A percentile compares a stretch with the other conserved stretches of the same genome.
phyloP scores from a whole-genome alignment of 2,113 vertebrate genomes.

The Zosterops pallidus region DNA sequence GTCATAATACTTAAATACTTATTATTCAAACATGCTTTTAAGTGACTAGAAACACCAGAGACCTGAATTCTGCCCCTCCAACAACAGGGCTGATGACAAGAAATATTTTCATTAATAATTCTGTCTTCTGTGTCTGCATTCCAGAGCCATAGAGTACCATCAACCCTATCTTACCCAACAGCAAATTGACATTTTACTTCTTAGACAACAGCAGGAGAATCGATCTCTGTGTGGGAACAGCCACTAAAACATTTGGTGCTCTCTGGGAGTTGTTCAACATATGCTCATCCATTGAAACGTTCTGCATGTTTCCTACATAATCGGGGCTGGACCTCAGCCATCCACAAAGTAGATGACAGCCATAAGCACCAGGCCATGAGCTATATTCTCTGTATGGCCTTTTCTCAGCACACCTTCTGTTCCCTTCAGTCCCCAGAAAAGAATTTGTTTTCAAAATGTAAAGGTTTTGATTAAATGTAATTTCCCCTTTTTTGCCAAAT shows the following conservation, averaged over 20 bases:
- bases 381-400: not conserved
- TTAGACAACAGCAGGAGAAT: not conserved
- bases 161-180: not conserved
- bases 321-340: not conserved
- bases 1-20: not conserved
- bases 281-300: not conserved
- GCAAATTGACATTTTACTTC: not conserved
- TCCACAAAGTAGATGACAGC: not conserved
- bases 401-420: not conserved
- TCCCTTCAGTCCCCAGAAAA: not conserved
- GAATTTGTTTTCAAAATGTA: not conserved
- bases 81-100: not conserved
- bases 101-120: not conserved
- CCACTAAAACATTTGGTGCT: not conserved
- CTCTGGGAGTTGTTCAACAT: not conserved
- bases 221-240: not conserved
- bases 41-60: not conserved
- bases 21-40: not conserved
- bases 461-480: not conserved
- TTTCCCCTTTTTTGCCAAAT: not conserved
- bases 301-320: not conserved
- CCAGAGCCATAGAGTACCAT: not conserved
- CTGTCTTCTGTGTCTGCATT: not conserved
- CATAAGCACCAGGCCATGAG: not conserved
- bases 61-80: not conserved